Evolutionary conservation across 2,888 invertebrate species (phyloP).

Genomic region (Brenthis hecate): DNA sequence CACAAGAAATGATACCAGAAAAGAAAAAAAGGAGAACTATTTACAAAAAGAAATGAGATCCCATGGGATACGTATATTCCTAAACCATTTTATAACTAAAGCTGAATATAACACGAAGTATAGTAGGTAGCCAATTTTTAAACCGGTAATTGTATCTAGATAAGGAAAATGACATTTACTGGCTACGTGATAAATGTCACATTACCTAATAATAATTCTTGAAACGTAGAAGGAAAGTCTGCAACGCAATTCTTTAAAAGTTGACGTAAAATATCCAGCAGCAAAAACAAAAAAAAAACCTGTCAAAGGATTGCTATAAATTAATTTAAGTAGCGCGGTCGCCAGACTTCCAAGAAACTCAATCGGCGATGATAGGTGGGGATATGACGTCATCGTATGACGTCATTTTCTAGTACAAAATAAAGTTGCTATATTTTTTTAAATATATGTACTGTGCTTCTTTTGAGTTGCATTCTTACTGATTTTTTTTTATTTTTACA

Average conservation of each 20-base stretch:
- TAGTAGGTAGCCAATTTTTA: no score
- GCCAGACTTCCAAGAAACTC: constrained; percentile 59
- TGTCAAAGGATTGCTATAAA: constrained; percentile 39
- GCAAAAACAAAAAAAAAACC: constrained; percentile 23
- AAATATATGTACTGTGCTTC: background rate
- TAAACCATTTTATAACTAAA: no score
- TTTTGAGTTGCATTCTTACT: no score
- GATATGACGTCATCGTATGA: constrained; percentile 63
- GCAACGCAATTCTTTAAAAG: constrained; percentile 19
- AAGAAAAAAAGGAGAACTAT: no score
- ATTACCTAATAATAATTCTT: constrained; percentile 20
- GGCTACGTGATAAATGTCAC: constrained; percentile 35
- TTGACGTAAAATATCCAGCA: constrained; percentile 17
- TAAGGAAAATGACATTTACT: constrained; percentile 13
- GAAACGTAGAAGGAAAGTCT: constrained; percentile 28
- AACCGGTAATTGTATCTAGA: no score
- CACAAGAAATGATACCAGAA: no score
- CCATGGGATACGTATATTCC: no score
- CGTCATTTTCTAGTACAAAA: constrained; percentile 62
- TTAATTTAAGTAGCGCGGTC: constrained; percentile 46
- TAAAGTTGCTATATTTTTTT: background rate
- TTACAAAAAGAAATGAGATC: no score
- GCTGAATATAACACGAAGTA: no score
- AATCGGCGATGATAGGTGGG: constrained; percentile 46
- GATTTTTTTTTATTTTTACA: no score